These are phyloP conservation scores for Istiophorus platypterus DNA, from an alignment of 2,113 vertebrate genomes.

Conservation along the genomic window DNA sequence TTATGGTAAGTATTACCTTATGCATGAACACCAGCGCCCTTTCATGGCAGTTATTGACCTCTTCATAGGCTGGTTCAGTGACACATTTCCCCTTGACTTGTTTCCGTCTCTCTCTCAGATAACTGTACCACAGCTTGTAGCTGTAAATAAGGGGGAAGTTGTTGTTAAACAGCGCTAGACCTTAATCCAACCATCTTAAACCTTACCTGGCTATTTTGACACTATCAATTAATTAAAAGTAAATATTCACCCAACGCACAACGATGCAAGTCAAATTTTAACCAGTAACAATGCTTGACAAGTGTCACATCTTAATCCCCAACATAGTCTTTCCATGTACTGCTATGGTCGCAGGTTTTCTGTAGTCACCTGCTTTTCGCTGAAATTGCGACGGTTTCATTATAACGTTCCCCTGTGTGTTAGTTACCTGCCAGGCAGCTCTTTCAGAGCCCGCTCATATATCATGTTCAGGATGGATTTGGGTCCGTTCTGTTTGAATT, in stretches of 20 bases:
- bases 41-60: constrained; percentile 94
- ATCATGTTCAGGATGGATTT: constrained; percentile 90
- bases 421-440: constrained; percentile 91
- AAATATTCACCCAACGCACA: not conserved
- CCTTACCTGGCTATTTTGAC: not conserved
- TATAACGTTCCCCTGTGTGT: not conserved
- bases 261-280: not conserved
- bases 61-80: constrained; percentile 88
- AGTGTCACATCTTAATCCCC: not conserved
- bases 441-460: constrained; percentile 91
- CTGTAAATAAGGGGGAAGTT: constrained; percentile 68
- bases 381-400: not conserved
- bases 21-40: constrained; percentile 95
- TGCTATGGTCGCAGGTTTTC: not conserved
- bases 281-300: not conserved
- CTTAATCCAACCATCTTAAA: not conserved
- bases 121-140: constrained; percentile 96
- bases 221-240: not conserved
- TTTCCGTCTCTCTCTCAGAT: constrained; percentile 91
- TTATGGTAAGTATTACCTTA: constrained; percentile 83
- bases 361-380: not conserved
- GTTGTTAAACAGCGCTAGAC: not conserved
- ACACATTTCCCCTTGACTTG: constrained; percentile 92
- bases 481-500: constrained; percentile 88
- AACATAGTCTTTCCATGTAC: not conserved